phyloP scores from a whole-genome alignment of 2,797 vertebrate species.

The Clarias laeviceps region DNA sequence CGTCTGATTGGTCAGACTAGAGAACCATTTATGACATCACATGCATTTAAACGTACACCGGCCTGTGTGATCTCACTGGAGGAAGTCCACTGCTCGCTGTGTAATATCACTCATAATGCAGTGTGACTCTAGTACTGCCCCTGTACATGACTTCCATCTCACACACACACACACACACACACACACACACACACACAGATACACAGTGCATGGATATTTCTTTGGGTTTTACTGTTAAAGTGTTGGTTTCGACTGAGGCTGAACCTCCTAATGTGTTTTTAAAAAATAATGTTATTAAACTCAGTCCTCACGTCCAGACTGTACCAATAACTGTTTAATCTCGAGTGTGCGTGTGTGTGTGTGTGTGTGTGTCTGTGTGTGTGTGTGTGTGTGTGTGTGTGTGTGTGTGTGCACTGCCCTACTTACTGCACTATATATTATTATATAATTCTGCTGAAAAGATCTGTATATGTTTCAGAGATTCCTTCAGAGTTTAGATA shows the following conservation, averaged over 20 bases:
- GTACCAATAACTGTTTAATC: no score
- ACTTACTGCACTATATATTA: no score
- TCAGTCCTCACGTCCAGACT: no score
- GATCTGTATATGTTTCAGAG: neutral
- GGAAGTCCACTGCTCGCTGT: neutral
- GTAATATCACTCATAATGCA: neutral
- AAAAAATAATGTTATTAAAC: neutral
- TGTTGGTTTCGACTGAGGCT: neutral
- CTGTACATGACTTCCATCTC: neutral
- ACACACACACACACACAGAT: neutral
- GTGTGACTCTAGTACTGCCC: neutral
- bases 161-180: neutral
- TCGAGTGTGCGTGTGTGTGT: no score
- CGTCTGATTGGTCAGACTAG: neutral
- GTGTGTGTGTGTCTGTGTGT: no score
- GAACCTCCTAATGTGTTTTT: neutral
- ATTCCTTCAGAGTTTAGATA: neutral
- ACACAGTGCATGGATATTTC: neutral
- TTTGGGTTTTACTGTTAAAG: no score
- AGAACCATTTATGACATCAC: neutral
- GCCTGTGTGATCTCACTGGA: neutral
- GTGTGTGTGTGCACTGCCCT: no score
- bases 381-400: no score
- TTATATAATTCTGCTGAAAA: neutral
- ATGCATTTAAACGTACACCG: no score